A percentile compares a stretch with the other conserved stretches of the same genome.
phyloP scores from a whole-genome alignment of 2,113 vertebrate genomes.

The Barnardius zonarius region DNA sequence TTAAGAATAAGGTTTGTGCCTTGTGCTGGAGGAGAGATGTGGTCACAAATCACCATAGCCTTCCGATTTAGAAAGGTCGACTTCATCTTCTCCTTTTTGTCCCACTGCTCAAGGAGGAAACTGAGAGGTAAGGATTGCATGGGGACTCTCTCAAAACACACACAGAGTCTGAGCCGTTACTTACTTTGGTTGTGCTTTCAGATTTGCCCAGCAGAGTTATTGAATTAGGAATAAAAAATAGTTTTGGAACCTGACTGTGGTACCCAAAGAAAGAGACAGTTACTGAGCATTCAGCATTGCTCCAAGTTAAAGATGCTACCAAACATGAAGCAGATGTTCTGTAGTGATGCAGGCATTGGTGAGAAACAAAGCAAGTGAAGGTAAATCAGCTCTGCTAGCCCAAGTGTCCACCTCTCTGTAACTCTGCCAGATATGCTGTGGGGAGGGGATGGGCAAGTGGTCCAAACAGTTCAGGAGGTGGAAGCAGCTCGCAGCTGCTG shows the following conservation, averaged over 20 bases:
- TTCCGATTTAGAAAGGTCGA: background rate
- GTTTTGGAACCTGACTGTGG: background rate
- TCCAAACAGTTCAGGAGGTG: background rate
- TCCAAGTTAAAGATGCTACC: background rate
- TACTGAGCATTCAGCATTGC: background rate
- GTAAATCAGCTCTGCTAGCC: background rate
- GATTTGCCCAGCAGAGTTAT: background rate
- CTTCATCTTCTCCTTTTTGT: background rate
- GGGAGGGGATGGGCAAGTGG: background rate
- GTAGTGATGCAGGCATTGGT: background rate
- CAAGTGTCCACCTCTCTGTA: background rate
- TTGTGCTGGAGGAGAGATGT: background rate
- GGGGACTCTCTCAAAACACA: background rate
- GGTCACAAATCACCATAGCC: background rate
- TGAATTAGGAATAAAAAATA: background rate
- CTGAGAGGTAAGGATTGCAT: background rate
- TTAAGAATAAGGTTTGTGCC: background rate
- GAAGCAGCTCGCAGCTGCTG: background rate
- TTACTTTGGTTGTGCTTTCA: background rate
- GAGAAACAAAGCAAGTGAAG: background rate
- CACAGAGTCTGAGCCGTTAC: background rate
- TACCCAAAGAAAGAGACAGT: background rate
- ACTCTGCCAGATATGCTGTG: background rate
- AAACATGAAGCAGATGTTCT: slow-evolving; percentile 6
- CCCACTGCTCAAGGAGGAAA: background rate